Percentiles rank a stretch among this genome's conserved stretches.
These are phyloP conservation scores for Dermolepida albohirtum DNA, from an alignment of 2,888 invertebrate genomes.

Conservation along the genomic window DNA sequence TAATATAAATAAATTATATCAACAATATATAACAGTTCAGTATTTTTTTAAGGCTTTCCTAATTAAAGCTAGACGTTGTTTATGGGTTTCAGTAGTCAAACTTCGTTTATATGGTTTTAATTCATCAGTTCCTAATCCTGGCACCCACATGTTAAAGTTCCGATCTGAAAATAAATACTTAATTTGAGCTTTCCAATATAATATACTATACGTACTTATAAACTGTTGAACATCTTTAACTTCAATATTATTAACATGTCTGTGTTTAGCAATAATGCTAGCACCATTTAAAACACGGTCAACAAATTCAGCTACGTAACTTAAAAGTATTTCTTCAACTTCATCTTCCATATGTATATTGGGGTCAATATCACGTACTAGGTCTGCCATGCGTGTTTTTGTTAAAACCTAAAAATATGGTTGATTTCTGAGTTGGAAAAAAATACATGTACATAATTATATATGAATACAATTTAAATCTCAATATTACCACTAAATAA, in stretches of 20 bases:
- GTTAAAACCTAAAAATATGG: slow-evolving; percentile 75
- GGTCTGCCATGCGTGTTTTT: slow-evolving; percentile 87
- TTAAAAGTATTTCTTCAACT: slow-evolving; percentile 92
- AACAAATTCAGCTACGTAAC: slow-evolving; percentile 96
- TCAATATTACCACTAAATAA: too few relatives aligned
- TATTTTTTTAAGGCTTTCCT: slow-evolving; percentile 92
- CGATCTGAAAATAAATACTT: slow-evolving; percentile 73
- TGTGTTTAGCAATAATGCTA: slow-evolving; percentile 91
- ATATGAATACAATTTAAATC: too few relatives aligned
- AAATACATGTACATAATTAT: too few relatives aligned
- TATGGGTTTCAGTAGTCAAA: slow-evolving; percentile 93
- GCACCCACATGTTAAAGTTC: slow-evolving; percentile 97
- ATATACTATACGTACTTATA: slow-evolving; percentile 71
- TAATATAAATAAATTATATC: slow-evolving; percentile 15
- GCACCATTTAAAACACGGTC: slow-evolving; percentile 90
- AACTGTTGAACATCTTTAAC: slow-evolving; percentile 94
- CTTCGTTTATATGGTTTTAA: slow-evolving; percentile 92
- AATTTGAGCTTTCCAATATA: slow-evolving; percentile 43
- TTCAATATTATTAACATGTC: slow-evolving; percentile 89
- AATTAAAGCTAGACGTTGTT: slow-evolving; percentile 90
- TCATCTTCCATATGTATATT: slow-evolving; percentile 97
- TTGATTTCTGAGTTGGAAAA: too few relatives aligned
- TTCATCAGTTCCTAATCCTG: slow-evolving; percentile 96
- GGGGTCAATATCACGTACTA: slow-evolving; percentile 95
- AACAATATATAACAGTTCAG: slow-evolving; percentile 61